phyloP scores from a whole-genome alignment of 2,113 vertebrate genomes.

The Ginglymostoma cirratum region DNA sequence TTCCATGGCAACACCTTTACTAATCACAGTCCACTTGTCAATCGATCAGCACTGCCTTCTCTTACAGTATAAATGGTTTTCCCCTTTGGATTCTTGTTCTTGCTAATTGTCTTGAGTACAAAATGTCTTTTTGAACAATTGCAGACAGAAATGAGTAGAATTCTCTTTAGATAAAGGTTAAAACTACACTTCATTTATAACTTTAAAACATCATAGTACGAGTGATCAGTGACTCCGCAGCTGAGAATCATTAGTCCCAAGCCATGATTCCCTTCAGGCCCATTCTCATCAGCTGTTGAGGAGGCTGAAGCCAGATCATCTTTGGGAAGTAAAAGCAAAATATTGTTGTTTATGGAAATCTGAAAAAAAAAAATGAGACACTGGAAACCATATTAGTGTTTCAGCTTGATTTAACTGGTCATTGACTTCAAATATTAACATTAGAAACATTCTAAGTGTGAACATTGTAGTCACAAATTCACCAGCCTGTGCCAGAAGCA shows the following conservation, averaged over 20 bases:
- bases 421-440: neutral
- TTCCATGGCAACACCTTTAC: no score
- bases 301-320: neutral
- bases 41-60: no score
- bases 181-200: neutral
- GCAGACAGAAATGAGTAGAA: neutral
- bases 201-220: neutral
- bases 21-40: no score
- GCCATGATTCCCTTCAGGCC: neutral
- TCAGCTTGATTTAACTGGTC: neutral
- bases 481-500: neutral
- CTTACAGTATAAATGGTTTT: no score
- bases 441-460: neutral
- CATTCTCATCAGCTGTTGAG: neutral
- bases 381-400: neutral
- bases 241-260: neutral
- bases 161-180: neutral
- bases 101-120: no score
- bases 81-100: no score
- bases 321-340: neutral
- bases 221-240: neutral
- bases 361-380: neutral
- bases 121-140: neutral
- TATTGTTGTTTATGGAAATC: neutral
- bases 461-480: neutral